These are phyloP conservation scores for Apocrypta bakeri DNA, from an alignment of 1,140 invertebrate genomes.

Conservation along the genomic window DNA sequence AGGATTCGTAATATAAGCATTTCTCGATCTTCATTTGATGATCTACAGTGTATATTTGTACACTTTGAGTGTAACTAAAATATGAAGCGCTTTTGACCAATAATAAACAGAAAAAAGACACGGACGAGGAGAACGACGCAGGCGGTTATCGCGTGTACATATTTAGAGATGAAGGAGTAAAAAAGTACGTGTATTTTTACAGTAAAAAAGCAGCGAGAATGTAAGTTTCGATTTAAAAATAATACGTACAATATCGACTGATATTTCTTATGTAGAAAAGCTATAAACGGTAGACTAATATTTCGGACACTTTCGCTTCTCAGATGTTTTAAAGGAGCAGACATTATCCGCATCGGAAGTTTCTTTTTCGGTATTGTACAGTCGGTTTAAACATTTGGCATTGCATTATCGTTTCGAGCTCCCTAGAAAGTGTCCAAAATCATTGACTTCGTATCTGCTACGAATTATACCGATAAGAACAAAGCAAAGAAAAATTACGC, in stretches of 20 bases:
- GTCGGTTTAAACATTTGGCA: too few species aligned
- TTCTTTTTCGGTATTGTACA: too few species aligned
- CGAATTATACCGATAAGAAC: not conserved
- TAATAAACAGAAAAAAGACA: not conserved
- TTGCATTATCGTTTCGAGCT: too few species aligned
- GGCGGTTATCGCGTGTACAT: not conserved
- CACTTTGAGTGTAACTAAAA: not conserved
- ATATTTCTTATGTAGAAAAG: not conserved
- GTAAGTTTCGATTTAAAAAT: not conserved
- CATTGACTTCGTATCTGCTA: not conserved
- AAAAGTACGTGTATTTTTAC: not conserved
- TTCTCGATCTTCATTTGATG: conserved; percentile 19
- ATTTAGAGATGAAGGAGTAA: not conserved
- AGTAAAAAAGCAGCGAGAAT: too few species aligned
- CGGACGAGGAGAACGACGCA: not conserved
- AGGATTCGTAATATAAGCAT: conserved; percentile 47
- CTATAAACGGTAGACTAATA: not conserved
- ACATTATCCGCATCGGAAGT: too few species aligned
- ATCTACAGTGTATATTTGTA: not conserved
- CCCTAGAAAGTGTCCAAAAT: not conserved
- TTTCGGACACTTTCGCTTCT: not conserved
- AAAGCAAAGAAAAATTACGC: not conserved
- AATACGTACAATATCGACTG: too few species aligned
- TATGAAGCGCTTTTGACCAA: too few species aligned
- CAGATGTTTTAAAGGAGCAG: too few species aligned